Percentiles rank a stretch among this genome's conserved stretches.
Conservation (phyloP, 2,113 vertebrate genomes). For the Eurystomus gularis region DNA sequence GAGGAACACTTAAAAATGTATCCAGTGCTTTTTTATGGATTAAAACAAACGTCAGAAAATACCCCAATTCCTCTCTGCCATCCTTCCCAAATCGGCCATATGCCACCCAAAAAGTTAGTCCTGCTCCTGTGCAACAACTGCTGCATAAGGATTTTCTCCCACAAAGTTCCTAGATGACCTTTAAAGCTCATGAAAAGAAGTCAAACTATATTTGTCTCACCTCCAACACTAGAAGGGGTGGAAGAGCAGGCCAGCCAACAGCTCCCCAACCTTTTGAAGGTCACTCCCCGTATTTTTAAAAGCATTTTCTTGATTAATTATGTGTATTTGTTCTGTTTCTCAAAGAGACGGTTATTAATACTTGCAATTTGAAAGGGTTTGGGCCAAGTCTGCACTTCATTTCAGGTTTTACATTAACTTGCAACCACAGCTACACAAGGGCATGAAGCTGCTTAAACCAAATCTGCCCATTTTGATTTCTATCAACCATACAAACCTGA, state of each 20-base stretch:
- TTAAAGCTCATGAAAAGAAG: neutral
- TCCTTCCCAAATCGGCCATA: neutral
- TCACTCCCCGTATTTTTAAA: neutral
- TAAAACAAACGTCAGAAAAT: neutral
- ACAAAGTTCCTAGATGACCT: neutral
- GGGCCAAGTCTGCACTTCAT: neutral
- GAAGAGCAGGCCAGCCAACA: neutral
- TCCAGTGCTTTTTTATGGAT: neutral
- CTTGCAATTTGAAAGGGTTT: neutral
- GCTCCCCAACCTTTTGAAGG: neutral
- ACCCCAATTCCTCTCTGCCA: neutral
- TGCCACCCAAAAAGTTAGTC: neutral
- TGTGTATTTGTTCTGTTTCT: neutral
- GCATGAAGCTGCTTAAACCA: neutral
- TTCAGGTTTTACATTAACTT: neutral
- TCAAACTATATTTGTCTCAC: neutral
- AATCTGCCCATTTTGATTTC: neutral
- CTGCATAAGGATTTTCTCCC: neutral
- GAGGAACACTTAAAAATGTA: neutral
- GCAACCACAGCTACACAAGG: neutral
- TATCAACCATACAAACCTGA: neutral
- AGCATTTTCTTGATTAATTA: neutral
- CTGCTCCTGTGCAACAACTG: neutral
- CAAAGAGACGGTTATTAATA: neutral
- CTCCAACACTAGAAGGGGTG: neutral